Percentiles rank a stretch among this genome's conserved stretches.
Conservation (phyloP, 2,797 vertebrate genomes). For the Furcifer pardalis region DNA sequence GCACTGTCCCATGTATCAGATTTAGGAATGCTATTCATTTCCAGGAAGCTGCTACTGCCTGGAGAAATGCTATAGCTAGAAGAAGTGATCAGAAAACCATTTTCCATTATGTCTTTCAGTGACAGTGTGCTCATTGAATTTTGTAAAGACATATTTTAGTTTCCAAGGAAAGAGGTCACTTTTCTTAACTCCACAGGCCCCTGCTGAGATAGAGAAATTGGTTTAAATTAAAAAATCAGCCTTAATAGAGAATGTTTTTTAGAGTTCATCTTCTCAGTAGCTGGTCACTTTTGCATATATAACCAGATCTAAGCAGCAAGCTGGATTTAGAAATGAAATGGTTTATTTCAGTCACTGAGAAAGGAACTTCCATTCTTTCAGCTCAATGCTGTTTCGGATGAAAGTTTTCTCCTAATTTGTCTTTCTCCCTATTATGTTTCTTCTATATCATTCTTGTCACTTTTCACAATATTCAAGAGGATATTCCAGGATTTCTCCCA, state of each 20-base stretch:
- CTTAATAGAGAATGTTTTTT: background rate
- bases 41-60: conserved; percentile 9
- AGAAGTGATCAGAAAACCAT: conserved; percentile 46
- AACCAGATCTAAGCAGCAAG: background rate
- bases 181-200: rapidly evolving
- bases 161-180: background rate
- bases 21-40: conserved; percentile 27
- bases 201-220: conserved; percentile 7
- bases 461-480: background rate
- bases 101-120: conserved; percentile 63
- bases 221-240: background rate
- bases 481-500: background rate
- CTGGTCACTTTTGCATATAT: background rate
- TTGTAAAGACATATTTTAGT: conserved; percentile 55
- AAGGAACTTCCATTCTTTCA: background rate
- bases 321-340: background rate
- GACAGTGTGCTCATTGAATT: conserved; percentile 30
- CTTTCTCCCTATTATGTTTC: background rate
- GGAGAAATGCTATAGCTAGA: conserved; percentile 32
- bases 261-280: background rate
- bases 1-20: conserved; percentile 18
- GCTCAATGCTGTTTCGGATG: background rate
- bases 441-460: background rate
- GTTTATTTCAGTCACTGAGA: background rate
- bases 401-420: background rate